Evolutionary conservation across 2,113 vertebrate genomes (phyloP), one percentile per base, ranked within the genome.

Genomic region (Malurus cyaneus): DNA sequence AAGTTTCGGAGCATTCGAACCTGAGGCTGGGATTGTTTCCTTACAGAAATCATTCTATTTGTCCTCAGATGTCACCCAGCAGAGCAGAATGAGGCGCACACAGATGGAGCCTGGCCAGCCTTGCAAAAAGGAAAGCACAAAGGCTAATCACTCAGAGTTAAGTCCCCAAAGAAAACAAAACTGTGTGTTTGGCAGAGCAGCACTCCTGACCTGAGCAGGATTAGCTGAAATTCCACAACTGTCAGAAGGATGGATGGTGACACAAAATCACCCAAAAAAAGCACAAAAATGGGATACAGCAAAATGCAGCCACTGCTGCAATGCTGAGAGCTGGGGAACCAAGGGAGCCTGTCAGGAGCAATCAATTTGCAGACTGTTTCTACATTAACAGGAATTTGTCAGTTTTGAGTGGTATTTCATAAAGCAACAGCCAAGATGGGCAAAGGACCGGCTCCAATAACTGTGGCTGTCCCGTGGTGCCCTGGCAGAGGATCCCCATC

Each of bases 311-410:
- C 6, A 11, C 12, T 36, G 29, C 16, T 56, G 53, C 24, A 31
- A 3, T 23, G 31, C 23, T 36, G 44, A 46, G 46, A 61, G 32
- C n/a, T 2, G 8, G 54, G 18, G 20, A 26, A 29, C 21, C 0
- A 0, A 8, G 34, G 44, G 11, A 31, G 54, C 46, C 54, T 17
- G 17, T 6, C 18, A 26, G 49, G 4, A 25, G 5, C 1, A 3
- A 85, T 9, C 25, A 10, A 5, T 31, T 24, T 6, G 3, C 26
- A 1, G 3, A 6, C 46, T 32, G 24, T 14, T 57, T 32, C 44
- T 60, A 24, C 41, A 7, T 25, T 42, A 44, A 53, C 6, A 17
- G 41, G 47, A 56, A 18, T 20, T 26, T n/a, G 46, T n/a, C 46
- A 4, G 8, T 26, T n/a, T 80, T 67, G 23, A 52, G 18, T 32